Percentiles rank a stretch among this genome's conserved stretches.
Evolutionary conservation across 2,888 invertebrate genomes (phyloP).

Genomic region (Tachina fera): DNA sequence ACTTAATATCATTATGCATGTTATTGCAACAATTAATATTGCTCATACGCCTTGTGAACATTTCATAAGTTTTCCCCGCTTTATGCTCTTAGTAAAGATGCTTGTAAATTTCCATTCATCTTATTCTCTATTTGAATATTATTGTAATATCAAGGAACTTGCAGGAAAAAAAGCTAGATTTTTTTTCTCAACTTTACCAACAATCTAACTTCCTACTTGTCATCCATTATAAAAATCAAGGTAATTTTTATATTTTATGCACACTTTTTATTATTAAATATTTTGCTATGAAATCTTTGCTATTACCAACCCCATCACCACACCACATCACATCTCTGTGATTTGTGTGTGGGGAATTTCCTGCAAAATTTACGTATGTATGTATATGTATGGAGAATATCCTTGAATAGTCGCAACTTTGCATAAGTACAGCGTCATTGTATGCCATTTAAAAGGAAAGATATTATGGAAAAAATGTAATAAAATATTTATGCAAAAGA

Average conservation of each 20-base stretch:
- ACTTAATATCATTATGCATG: conserved; percentile 34
- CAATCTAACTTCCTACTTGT: conserved; percentile 20
- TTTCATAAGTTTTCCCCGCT: not conserved
- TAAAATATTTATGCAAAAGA: conserved; percentile 68
- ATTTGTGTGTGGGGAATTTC: conserved; percentile 20
- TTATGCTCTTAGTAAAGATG: not conserved
- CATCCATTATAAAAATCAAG: conserved; percentile 50
- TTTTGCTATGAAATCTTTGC: conserved; percentile 34
- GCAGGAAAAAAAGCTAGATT: not conserved
- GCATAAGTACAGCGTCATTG: conserved; percentile 24
- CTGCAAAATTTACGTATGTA: conserved; percentile 13
- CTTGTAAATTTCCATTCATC: conserved; percentile 23
- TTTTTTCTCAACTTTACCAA: conserved; percentile 19
- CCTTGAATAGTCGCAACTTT: conserved; percentile 7
- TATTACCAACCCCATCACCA: not conserved
- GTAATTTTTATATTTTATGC: conserved; percentile 40
- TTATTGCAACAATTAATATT: conserved; percentile 33
- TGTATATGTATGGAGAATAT: conserved; percentile 4
- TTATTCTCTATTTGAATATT: conserved; percentile 9
- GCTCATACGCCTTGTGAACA: conserved; percentile 19
- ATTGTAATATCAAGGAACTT: conserved; percentile 23
- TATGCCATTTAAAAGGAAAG: conserved; percentile 34
- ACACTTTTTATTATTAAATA: conserved; percentile 1
- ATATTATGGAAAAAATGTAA: conserved; percentile 31
- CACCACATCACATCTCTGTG: not conserved